Percentiles rank a stretch among this genome's conserved stretches.
These are phyloP conservation scores for Magallana ariakensis DNA, from an alignment of 1,140 invertebrate genomes.

Conservation along the genomic window DNA sequence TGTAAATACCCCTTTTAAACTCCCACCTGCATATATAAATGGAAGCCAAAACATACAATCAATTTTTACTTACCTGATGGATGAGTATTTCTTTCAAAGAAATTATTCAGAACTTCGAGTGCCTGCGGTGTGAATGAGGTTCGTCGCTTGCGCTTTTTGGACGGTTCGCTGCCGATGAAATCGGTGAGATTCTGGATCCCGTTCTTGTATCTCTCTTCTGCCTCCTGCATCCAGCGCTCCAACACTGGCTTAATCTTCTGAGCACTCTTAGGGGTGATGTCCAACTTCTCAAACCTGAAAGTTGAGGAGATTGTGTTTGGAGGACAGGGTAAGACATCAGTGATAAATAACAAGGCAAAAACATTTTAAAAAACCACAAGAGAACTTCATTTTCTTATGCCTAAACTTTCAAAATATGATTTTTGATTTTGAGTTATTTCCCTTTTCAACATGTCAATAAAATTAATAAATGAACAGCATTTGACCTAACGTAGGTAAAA, in stretches of 20 bases:
- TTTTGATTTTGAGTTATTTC: neutral
- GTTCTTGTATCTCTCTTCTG: conserved; percentile 82
- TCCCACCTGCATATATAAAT: too few species aligned
- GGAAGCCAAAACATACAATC: too few species aligned
- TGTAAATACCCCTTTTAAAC: too few species aligned
- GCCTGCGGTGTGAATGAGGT: conserved; percentile 98
- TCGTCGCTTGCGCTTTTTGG: conserved; percentile 96
- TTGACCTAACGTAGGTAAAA: too few species aligned
- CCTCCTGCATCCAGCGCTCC: conserved; percentile 98
- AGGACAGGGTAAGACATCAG: too few species aligned
- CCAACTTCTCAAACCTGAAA: conserved; percentile 98
- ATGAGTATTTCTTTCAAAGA: conserved; percentile 98
- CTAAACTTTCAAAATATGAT: too few species aligned
- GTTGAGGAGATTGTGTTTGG: neutral
- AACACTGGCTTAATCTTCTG: conserved; percentile 99
- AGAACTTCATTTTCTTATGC: too few species aligned
- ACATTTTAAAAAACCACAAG: too few species aligned
- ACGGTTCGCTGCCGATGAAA: conserved; percentile 96
- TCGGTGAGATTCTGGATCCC: conserved; percentile 90
- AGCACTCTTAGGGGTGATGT: conserved; percentile 99
- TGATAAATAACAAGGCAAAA: too few species aligned
- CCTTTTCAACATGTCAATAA: neutral
- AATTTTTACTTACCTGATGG: conserved; percentile 89
- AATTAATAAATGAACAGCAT: neutral
- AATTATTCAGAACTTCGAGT: conserved; percentile 94